phyloP scores from a whole-genome alignment of 2,888 invertebrate genomes.

The Taenaris catops region DNA sequence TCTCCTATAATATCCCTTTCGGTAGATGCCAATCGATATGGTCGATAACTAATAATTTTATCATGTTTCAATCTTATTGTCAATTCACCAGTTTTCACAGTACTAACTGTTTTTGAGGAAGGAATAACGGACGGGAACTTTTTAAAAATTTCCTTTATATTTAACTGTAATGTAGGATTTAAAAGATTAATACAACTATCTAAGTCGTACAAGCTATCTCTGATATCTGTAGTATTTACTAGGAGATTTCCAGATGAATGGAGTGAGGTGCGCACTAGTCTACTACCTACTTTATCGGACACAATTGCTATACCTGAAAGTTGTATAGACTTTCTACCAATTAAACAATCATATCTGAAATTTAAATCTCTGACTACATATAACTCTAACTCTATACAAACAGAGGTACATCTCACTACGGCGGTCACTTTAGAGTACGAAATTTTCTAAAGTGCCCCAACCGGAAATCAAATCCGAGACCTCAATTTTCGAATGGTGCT shows the following conservation, averaged over 20 bases:
- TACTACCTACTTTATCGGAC: constrained; percentile 12
- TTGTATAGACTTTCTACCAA: constrained; percentile 19
- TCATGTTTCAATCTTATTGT: constrained; percentile 20
- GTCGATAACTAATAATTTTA: constrained; percentile 22
- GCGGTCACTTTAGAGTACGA: too few relatives aligned
- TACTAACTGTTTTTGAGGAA: constrained; percentile 8
- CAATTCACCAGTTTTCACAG: constrained; percentile 22
- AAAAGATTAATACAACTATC: too few relatives aligned
- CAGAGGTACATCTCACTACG: constrained; percentile 20
- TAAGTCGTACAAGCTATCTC: too few relatives aligned
- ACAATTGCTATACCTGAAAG: constrained; percentile 20
- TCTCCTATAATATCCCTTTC: constrained; percentile 19
- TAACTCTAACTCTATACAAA: constrained; percentile 25
- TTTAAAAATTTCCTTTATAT: constrained; percentile 18
- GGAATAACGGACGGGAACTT: constrained; percentile 13
- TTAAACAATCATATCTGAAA: constrained; percentile 14
- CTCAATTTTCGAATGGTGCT: too few relatives aligned
- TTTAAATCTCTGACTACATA: constrained; percentile 17
- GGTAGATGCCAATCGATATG: constrained; percentile 23
- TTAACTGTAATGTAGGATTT: constrained; percentile 13
- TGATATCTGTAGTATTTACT: too few relatives aligned
- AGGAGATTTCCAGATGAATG: too few relatives aligned
- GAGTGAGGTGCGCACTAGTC: constrained; percentile 8
- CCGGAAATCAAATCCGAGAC: too few relatives aligned
- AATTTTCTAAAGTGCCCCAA: too few relatives aligned